Conservation (phyloP, 2,888 invertebrate genomes). For the Coecobrya sp. region DNA sequence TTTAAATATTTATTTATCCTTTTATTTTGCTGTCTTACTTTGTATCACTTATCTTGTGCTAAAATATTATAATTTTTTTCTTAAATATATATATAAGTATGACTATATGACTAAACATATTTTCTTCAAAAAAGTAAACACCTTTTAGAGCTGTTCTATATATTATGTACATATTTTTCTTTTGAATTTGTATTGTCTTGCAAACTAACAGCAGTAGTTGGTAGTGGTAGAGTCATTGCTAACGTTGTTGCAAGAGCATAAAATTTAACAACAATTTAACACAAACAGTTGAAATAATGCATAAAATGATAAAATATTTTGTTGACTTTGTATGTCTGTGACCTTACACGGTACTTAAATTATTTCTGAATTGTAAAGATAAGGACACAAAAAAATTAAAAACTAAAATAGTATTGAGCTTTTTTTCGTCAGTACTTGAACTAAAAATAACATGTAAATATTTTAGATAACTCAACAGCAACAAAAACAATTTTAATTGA, state of each 20-base stretch:
- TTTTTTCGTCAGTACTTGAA: constrained; percentile 43
- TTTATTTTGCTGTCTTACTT: constrained; percentile 31
- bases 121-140: constrained; percentile 8
- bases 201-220: constrained; percentile 51
- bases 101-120: constrained; percentile 38
- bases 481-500: constrained; percentile 45
- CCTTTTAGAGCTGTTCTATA: background rate
- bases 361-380: no score
- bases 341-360: constrained; percentile 35
- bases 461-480: background rate
- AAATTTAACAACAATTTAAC: no score
- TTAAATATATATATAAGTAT: constrained; percentile 19
- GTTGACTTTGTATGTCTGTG: constrained; percentile 32
- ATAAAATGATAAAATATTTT: background rate
- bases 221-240: constrained; percentile 25
- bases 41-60: constrained; percentile 38
- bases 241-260: constrained; percentile 4
- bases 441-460: constrained; percentile 37
- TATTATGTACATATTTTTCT: background rate
- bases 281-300: no score
- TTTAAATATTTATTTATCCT: constrained; percentile 31
- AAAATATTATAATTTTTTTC: constrained; percentile 35
- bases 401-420: constrained; percentile 38
- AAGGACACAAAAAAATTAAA: background rate
- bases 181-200: constrained; percentile 51